Base-by-base conservation (phyloP, 1,140 invertebrate species). In the Sinella curviseta region DNA sequence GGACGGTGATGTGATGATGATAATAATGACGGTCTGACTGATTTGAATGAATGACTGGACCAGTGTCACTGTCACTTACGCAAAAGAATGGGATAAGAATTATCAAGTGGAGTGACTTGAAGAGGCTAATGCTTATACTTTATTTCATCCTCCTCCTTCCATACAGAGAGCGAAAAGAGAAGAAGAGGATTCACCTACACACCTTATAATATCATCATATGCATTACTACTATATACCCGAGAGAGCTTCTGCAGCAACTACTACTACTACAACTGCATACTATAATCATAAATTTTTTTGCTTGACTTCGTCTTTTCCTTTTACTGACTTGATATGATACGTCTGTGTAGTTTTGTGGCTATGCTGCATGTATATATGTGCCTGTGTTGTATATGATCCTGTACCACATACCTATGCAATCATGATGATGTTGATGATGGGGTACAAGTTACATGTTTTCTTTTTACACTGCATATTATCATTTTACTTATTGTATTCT, bases 1-100 rank as follows among this genome's bases (percentile, higher is more conserved):
- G 39, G 8, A 48, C 39, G 20, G 57, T n/a, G 57, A n/a, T 65
- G 24, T 65, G n/a, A n/a, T n/a, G n/a, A n/a, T n/a, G n/a, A n/a
- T n/a, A n/a, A n/a, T n/a, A n/a, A n/a, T n/a, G n/a, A n/a, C 24
- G 55, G 55, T 4, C 24, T 60, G 55, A n/a, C 55, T 60, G 55
- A 70, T 70, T 70, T 70, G 65, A 70, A 70, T 70, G 65, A 70
- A 70, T 70, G 65, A 70, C 65, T 70, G 65, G 65, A 70, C 65
- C 65, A 70, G 65, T 70, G 65, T 70, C 65, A 70, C 65, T 70
- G 65, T 70, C 65, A 70, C 65, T 70, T 70, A 33, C 65, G 57
- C 57, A 60, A 60, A 48, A 60, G 57, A 48, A 48, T 48, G 39
- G 17, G 12, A 30, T 33, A 33, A 30, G 65, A 70, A 70, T 70